phyloP scores from a whole-genome alignment of 2,113 vertebrate species.

The Tetrax tetrax region DNA sequence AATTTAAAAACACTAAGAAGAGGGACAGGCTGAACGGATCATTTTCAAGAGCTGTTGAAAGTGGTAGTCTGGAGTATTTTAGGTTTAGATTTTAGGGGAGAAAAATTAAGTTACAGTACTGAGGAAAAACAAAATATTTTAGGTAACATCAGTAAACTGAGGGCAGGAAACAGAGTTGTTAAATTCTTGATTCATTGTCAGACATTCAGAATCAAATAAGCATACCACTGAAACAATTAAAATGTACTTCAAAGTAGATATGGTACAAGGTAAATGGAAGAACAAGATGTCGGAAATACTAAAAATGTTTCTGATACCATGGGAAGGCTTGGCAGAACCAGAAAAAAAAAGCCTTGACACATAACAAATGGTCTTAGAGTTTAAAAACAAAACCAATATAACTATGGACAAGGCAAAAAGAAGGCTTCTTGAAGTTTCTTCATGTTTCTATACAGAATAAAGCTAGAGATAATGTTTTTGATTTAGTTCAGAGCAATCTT shows the following conservation, averaged over 20 bases:
- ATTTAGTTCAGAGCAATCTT: not conserved
- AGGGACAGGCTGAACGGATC: not conserved
- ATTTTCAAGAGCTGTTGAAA: not conserved
- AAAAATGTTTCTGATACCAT: not conserved
- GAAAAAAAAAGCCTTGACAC: not conserved
- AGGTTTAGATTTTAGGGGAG: not conserved
- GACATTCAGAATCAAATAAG: not conserved
- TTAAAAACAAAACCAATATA: not conserved
- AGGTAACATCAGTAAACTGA: not conserved
- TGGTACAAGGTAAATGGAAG: not conserved
- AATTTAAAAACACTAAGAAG: not conserved
- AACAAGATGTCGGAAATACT: not conserved
- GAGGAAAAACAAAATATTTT: fast-evolving
- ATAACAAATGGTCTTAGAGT: not conserved
- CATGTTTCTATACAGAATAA: not conserved
- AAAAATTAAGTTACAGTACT: not conserved
- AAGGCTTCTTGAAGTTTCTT: not conserved
- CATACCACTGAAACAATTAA: not conserved
- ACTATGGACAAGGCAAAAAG: not conserved
- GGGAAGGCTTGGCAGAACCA: not conserved
- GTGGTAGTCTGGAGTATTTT: not conserved
- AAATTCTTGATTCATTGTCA: not conserved
- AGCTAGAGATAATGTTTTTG: not conserved
- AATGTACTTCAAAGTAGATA: not conserved
- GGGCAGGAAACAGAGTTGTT: not conserved